A percentile compares a stretch with the other conserved stretches of the same genome.
phyloP scores from a whole-genome alignment of 2,797 vertebrate genomes.

The Ptychobarbus kaznakovi region DNA sequence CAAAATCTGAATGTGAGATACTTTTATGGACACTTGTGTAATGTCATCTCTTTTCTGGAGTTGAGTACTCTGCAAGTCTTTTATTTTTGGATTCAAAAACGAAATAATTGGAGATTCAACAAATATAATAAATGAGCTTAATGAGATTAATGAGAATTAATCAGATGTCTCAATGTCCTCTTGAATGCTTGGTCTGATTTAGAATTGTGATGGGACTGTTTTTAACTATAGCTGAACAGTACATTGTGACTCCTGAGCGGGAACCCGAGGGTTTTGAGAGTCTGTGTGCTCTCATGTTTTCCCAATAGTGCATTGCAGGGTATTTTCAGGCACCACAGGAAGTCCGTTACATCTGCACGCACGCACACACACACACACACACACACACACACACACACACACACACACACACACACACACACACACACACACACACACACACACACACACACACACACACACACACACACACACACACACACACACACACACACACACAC shows the following conservation, averaged over 20 bases:
- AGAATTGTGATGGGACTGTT: background rate
- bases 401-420: conserved; percentile 46
- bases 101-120: background rate
- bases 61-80: conserved; percentile 14
- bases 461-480: conserved; percentile 48
- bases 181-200: background rate
- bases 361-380: conserved; percentile 42
- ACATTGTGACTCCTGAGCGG: conserved; percentile 21
- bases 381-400: conserved; percentile 46
- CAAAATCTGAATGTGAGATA: conserved; percentile 55
- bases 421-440: conserved; percentile 38
- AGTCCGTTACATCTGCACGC: conserved; percentile 63
- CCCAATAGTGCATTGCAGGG: conserved; percentile 60
- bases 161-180: background rate
- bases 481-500: conserved; percentile 44
- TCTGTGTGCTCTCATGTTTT: conserved; percentile 53
- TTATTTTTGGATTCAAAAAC: background rate
- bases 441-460: conserved; percentile 48
- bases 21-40: conserved; percentile 46
- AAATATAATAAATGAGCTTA: too few species aligned
- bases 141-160: background rate
- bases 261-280: conserved; percentile 24
- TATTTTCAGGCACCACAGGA: conserved; percentile 65
- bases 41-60: conserved; percentile 44
- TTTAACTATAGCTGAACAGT: background rate